phyloP scores from a whole-genome alignment of 1,140 invertebrate genomes.

The Lepidostoma basale region DNA sequence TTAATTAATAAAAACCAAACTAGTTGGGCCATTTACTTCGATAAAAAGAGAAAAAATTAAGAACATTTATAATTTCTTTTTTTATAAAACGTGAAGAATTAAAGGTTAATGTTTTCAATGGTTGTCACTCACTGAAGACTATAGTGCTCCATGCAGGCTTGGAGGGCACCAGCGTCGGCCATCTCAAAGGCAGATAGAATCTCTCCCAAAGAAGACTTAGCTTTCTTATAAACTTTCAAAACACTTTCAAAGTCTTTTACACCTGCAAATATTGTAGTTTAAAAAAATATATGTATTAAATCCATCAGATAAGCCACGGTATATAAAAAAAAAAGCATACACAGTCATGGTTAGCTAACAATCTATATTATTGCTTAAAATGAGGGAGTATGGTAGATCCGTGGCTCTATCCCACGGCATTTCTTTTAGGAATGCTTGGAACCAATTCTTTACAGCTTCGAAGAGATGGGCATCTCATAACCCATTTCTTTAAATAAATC shows the following conservation, averaged over 20 bases:
- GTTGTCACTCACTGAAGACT: slow-evolving; percentile 59
- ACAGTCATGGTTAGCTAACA: background rate
- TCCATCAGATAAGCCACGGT: background rate
- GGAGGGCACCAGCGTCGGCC: slow-evolving; percentile 77
- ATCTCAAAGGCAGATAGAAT: slow-evolving; percentile 94
- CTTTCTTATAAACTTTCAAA: slow-evolving; percentile 73
- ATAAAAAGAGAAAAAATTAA: too few relatives aligned
- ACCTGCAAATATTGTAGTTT: slow-evolving; percentile 64
- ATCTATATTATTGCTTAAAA: background rate
- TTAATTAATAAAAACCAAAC: too few relatives aligned
- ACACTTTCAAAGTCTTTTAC: slow-evolving; percentile 77
- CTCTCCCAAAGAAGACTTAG: slow-evolving; percentile 80
- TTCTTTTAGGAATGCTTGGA: too few relatives aligned
- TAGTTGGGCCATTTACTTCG: too few relatives aligned
- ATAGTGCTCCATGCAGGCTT: slow-evolving; percentile 65
- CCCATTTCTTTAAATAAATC: too few relatives aligned
- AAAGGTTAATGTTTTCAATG: too few relatives aligned
- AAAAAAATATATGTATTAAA: too few relatives aligned
- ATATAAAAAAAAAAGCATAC: background rate
- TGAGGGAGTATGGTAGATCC: background rate
- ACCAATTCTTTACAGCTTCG: too few relatives aligned
- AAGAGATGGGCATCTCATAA: too few relatives aligned
- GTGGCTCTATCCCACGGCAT: too few relatives aligned
- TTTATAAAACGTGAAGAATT: too few relatives aligned
- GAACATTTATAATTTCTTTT: too few relatives aligned